Percentiles rank a stretch among this genome's conserved stretches.
Conservation (phyloP, 2,113 vertebrate genomes). For the Hypanus sabinus region DNA sequence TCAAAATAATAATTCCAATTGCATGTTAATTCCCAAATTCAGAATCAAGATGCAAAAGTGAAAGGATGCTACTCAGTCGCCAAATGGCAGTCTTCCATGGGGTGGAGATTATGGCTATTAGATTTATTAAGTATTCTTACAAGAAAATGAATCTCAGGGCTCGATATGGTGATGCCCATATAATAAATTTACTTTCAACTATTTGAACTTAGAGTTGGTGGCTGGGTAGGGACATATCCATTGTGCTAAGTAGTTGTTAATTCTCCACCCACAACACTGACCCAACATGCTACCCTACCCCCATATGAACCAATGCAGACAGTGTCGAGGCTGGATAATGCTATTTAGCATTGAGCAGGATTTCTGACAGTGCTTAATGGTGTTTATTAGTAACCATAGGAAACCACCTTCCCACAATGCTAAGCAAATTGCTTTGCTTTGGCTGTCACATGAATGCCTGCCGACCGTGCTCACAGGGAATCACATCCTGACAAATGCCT, state of each 20-base stretch:
- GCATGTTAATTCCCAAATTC: not conserved
- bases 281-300: not conserved
- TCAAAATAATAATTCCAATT: too few species aligned
- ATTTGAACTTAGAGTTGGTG: too few species aligned
- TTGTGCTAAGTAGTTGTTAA: not conserved
- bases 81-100: not conserved
- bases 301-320: not conserved
- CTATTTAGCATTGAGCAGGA: not conserved
- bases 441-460: not conserved
- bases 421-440: constrained; percentile 21
- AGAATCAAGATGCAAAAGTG: not conserved
- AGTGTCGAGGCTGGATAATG: not conserved
- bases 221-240: not conserved
- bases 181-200: too few species aligned
- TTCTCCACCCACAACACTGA: not conserved
- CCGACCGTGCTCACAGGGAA: not conserved
- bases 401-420: not conserved
- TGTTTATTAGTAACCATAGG: not conserved
- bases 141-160: too few species aligned
- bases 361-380: not conserved
- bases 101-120: too few species aligned
- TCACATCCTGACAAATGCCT: constrained; percentile 14
- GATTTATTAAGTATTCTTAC: too few species aligned
- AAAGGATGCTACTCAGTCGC: too few species aligned
- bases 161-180: too few species aligned